Percentiles rank a stretch among this genome's conserved stretches.
Evolutionary conservation across 2,113 vertebrate species (phyloP).

Genomic region (Anser cygnoides): DNA sequence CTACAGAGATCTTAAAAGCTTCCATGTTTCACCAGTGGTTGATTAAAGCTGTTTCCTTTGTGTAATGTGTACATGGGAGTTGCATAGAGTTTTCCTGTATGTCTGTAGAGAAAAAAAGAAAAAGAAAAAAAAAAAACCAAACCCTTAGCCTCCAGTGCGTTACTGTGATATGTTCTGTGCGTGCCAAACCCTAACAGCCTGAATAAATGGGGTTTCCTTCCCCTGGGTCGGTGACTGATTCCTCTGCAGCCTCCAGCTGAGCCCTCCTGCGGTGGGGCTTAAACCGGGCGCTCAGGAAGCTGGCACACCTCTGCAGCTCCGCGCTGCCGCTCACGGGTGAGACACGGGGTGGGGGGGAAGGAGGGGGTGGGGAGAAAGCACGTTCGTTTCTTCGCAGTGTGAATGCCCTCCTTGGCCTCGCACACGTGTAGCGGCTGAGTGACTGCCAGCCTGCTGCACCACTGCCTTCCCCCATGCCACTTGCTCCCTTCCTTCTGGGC

Average conservation of each 20-base stretch:
- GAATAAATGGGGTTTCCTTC: slow-evolving; percentile 61
- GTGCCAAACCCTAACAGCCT: slow-evolving; percentile 40
- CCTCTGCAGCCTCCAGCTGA: neutral
- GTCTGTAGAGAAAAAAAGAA: slow-evolving; percentile 60
- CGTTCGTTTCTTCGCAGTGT: neutral
- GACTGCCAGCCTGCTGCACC: neutral
- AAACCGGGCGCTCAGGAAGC: fast-evolving
- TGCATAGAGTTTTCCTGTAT: slow-evolving; percentile 66
- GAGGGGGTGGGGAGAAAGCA: neutral
- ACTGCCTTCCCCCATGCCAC: neutral
- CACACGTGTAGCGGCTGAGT: fast-evolving
- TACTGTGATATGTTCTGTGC: slow-evolving; percentile 60
- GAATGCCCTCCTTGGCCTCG: neutral
- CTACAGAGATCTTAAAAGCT: slow-evolving; percentile 60
- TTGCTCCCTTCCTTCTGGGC: neutral
- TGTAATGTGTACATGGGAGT: slow-evolving; percentile 78
- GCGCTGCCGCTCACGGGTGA: neutral
- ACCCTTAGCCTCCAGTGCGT: slow-evolving; percentile 50
- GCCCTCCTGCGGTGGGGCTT: neutral
- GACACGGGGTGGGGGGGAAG: neutral
- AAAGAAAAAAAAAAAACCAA: neutral
- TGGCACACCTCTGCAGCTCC: neutral
- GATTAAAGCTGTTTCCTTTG: slow-evolving; percentile 69
- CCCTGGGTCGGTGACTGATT: slow-evolving; percentile 50
- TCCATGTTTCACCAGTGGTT: slow-evolving; percentile 68